Base-by-base conservation (phyloP, 2,888 invertebrate genomes). In the Caenorhabditis angaria region DNA sequence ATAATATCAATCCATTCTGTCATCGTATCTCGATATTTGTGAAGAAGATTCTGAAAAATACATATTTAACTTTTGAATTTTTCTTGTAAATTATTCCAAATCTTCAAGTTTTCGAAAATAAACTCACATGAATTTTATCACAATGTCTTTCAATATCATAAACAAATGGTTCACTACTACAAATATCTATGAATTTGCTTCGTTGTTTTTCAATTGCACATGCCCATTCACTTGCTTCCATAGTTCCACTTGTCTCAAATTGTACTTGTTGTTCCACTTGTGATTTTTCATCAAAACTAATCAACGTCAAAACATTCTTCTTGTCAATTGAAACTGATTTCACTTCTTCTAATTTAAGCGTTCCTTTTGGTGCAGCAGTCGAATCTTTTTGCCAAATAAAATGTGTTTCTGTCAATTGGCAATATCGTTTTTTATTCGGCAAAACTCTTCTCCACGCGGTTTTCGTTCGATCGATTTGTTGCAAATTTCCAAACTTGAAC, bases 151-250 rank as follows among this genome's bases (percentile, higher is more conserved):
- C 78, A 22, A 76, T 56, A 25, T 78, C 78, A 25, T 63, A 63
- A 29, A 65, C 68, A n/a, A 28, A 56, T 48, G 65, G 59, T 24
- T 63, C 54, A 47, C 65, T 59, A 32, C 59, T 41, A 41, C 41
- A 41, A 10, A 41, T 48, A 48, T 62, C 72, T 59, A 65, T 60
- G 51, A 29, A 35, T 18, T 24, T 55, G 35, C 41, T 68, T 20
- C 77, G 57, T 55, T 77, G 77, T 32, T 69, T 50, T 20, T 79
- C 79, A 27, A 79, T 79, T 5, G 75, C 72, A 25, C 61, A 48
- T 18, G 76, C 22, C 86, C 86, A 86, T 27, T 86, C 86, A 28
- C 77, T 81, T 32, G 82, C 82, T 20, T 87, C 86, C 4, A 76
- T 54, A 8, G 65, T 62, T 27, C 76, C 78, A 27, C 72, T 70